phyloP scores from a whole-genome alignment of 1,140 invertebrate species.

The Anoplophora glabripennis region DNA sequence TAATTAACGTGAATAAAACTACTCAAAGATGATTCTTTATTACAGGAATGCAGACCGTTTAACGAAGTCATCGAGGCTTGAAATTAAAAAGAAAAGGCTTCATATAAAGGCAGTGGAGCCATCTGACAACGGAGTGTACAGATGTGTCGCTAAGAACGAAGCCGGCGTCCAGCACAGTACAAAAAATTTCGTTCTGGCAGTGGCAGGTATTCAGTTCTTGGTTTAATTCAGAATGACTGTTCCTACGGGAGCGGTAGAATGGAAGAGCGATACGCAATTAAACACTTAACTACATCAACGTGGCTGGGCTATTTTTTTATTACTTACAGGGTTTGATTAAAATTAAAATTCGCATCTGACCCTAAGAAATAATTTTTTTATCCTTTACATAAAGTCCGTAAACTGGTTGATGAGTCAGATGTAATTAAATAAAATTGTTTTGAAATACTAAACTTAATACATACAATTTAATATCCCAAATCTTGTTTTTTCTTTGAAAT shows the following conservation, averaged over 20 bases:
- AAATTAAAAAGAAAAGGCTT: conserved; percentile 63
- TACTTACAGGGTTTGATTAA: no score
- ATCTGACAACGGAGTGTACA: conserved; percentile 70
- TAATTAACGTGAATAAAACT: no score
- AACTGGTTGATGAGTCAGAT: no score
- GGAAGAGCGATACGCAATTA: no score
- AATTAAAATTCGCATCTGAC: conserved; percentile 18
- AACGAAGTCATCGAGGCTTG: conserved; percentile 57
- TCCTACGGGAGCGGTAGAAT: no score
- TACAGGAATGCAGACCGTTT: conserved; percentile 64
- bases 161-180: conserved; percentile 60
- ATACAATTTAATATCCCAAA: no score
- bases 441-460: no score
- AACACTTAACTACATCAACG: no score
- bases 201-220: conserved; percentile 51
- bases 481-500: no score
- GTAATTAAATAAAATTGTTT: no score
- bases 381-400: background rate
- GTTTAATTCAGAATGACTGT: no score
- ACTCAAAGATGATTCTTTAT: conserved; percentile 9
- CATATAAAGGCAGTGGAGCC: conserved; percentile 59
- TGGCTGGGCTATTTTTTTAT: no score
- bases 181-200: conserved; percentile 55
- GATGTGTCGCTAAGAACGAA: conserved; percentile 64
- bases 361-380: conserved; percentile 35